Percentiles rank a stretch among this genome's conserved stretches.
Conservation (phyloP, 2,797 vertebrate species). For the Chloroceryle inda region DNA sequence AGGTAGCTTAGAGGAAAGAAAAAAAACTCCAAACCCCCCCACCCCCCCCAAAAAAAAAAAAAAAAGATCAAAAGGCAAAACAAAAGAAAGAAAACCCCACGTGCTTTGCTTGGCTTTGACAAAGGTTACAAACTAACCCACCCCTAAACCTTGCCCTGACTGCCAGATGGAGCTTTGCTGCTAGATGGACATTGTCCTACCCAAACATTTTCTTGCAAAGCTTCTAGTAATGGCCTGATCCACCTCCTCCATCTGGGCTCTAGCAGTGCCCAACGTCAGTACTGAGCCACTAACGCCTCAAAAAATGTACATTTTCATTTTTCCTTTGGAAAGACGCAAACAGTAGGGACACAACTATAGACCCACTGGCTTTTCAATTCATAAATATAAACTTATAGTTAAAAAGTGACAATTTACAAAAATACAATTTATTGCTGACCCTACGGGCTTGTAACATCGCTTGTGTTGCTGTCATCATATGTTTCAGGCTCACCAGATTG, state of each 20-base stretch:
- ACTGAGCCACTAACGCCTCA: background rate
- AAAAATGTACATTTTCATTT: conserved; percentile 33
- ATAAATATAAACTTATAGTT: conserved; percentile 71
- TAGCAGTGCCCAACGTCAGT: background rate
- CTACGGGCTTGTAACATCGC: background rate
- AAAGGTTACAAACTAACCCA: background rate
- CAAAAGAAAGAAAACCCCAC: too few relatives aligned
- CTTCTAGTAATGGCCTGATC: background rate
- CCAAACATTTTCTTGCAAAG: background rate
- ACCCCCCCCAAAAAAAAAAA: too few relatives aligned
- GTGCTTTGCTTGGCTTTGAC: background rate
- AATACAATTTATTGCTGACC: conserved; percentile 79
- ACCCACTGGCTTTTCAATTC: conserved; percentile 17
- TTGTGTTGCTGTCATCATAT: background rate
- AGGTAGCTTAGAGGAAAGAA: background rate
- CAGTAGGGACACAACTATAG: conserved; percentile 64
- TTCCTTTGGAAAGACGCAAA: conserved; percentile 75
- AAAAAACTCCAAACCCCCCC: background rate
- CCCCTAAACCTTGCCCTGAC: background rate
- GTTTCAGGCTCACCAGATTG: background rate
- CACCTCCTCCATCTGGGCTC: background rate
- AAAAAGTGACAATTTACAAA: conserved; percentile 76
- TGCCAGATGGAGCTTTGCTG: background rate
- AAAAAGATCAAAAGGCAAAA: too few relatives aligned
- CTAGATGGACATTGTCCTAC: background rate